phyloP scores from a whole-genome alignment of 2,113 vertebrate species.

The Coregonus clupeaformis region DNA sequence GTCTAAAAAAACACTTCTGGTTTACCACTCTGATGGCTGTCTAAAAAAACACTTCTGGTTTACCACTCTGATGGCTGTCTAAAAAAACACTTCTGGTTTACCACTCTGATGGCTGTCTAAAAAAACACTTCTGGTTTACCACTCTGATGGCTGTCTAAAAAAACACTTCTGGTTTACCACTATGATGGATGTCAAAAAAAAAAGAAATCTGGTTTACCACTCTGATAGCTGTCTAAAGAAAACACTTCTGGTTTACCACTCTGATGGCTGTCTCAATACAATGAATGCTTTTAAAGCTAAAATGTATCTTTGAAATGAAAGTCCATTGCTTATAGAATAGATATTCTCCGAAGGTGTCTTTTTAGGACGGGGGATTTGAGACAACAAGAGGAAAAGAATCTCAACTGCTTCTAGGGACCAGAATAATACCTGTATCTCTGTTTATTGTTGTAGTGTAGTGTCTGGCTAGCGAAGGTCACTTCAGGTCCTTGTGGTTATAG shows the following conservation, averaged over 20 bases:
- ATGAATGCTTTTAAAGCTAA: not conserved
- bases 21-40: too few species aligned
- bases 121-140: too few species aligned
- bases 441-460: too few species aligned
- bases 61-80: not conserved
- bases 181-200: too few species aligned
- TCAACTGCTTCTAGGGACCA: not conserved
- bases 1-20: not conserved
- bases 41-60: not conserved
- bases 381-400: too few species aligned
- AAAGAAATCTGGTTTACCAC: not conserved
- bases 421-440: not conserved
- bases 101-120: too few species aligned
- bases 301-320: not conserved
- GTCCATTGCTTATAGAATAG: not conserved
- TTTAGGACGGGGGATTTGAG: not conserved
- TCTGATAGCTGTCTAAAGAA: too few species aligned
- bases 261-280: not conserved
- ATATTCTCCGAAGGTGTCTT: not conserved
- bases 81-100: not conserved
- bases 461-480: too few species aligned
- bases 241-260: not conserved
- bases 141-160: too few species aligned
- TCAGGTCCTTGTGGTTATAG: too few species aligned
- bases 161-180: too few species aligned